These are phyloP conservation scores for Manis javanica DNA, from an alignment of 2,797 vertebrate genomes.

Conservation along the genomic window DNA sequence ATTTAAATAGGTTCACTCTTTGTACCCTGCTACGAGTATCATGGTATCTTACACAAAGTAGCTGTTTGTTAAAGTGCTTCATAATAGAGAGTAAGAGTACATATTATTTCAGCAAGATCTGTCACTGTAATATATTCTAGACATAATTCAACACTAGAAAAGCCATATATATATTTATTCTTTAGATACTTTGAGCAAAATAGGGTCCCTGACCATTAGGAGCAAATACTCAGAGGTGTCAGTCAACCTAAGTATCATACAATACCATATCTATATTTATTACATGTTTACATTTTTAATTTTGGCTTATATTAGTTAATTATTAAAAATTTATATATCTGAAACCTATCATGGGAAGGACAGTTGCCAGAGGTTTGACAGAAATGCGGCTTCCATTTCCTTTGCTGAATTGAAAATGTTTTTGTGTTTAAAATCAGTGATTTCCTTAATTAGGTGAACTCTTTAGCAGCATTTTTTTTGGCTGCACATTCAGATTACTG, in stretches of 20 bases:
- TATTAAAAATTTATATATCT: constrained; percentile 54
- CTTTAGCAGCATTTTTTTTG: constrained; percentile 64
- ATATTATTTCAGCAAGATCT: neutral
- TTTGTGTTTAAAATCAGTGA: constrained; percentile 62
- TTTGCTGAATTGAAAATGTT: constrained; percentile 58
- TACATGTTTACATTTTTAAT: constrained; percentile 42
- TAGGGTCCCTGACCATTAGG: neutral
- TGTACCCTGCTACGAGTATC: neutral
- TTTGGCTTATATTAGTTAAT: constrained; percentile 57
- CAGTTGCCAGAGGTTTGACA: constrained; percentile 66
- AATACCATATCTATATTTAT: neutral
- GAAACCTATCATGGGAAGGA: constrained; percentile 68
- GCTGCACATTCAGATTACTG: constrained; percentile 31
- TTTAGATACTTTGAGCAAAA: neutral
- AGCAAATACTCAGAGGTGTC: constrained; percentile 7
- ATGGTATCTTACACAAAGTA: neutral
- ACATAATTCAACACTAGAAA: neutral
- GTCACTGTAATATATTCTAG: neutral
- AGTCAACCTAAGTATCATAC: neutral
- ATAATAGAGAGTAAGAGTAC: neutral
- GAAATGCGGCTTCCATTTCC: constrained; percentile 57
- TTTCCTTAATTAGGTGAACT: constrained; percentile 40
- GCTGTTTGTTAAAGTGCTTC: constrained; percentile 29
- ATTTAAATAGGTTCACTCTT: constrained; percentile 26
- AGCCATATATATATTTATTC: neutral